Base-by-base conservation (phyloP, 2,797 vertebrate genomes). In the Enteromius unitaeniatus region DNA sequence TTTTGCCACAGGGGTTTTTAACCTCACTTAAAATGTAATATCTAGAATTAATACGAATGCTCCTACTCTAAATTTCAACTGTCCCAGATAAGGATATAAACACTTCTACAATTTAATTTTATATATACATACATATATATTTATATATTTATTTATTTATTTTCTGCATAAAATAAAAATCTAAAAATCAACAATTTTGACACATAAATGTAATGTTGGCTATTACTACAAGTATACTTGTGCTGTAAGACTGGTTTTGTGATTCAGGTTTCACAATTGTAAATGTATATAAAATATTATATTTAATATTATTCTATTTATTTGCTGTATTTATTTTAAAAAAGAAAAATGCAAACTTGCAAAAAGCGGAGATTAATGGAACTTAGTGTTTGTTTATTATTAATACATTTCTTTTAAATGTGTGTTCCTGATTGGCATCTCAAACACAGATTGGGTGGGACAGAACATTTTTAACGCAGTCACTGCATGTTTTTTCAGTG, bases 401-500 rank as follows among this genome's bases (percentile, higher is more conserved):
- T 26, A 6, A 55, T 47, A 77, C 67, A 80, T 31, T 51, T 67
- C 26, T 80, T 74, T 83, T 73, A 40, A 68, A 78, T 70, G 26
- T 69, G 70, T 65, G 42, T 47, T 49, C 10, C 76, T 65, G 78
- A 86, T 84, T 13, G 4, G 14, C 45, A 84, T 84, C 19, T 42
- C 26, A 49, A 21, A 68, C 19, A 49, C 47, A 49, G 13, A 69
- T 60, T 74, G 14, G 21, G 31, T 15, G 23, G 45, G 78, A 37
- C 31, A 62, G 26, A 42, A 45, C 5, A 1, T 42, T 19, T 78
- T 62, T 34, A 42, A 75, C 0, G 23, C 34, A 34, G 37, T 45
- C 51, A 7, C 45, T 74, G 45, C 47, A 60, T 82, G 64, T 80
- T 90, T 92, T 64, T 92, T 87, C 87, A 89, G 65, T 70, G 64